Evolutionary conservation across 2,113 vertebrate genomes (phyloP).

Genomic region (Tragelaphus buxtoni): DNA sequence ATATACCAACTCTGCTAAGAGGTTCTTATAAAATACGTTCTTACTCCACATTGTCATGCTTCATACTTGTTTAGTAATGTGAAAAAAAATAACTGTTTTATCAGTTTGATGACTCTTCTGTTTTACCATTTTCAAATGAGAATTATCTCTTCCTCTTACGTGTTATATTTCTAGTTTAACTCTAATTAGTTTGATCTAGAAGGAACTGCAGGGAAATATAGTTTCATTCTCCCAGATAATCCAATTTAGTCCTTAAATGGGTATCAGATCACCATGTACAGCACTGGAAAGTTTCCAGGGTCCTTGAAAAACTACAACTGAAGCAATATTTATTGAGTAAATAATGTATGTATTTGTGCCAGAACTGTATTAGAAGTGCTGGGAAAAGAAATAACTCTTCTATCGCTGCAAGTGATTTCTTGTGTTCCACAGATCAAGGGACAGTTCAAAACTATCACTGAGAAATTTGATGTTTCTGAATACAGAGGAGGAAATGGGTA

Average conservation of each 20-base stretch:
- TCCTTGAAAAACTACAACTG: neutral
- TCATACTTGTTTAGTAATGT: neutral
- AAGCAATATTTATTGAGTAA: neutral
- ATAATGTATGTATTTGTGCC: neutral
- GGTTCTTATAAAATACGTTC: neutral
- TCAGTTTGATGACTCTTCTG: neutral
- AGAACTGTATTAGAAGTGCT: neutral
- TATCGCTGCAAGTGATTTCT: neutral
- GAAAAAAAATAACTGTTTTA: neutral
- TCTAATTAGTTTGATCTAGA: neutral
- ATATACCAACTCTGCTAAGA: neutral
- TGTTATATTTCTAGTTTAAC: neutral
- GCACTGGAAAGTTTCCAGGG: neutral
- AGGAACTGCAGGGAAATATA: neutral
- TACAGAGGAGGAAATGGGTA: neutral
- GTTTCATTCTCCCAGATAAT: slow-evolving; percentile 1
- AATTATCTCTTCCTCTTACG: neutral
- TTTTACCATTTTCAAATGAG: neutral
- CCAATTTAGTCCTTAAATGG: neutral
- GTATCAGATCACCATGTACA: neutral
- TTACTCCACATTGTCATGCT: neutral
- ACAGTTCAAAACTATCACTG: neutral
- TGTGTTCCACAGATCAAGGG: neutral
- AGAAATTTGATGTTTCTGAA: neutral
- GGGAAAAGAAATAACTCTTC: neutral